Evolutionary conservation across 92 coral and sea anemone species (phyloP).

Genomic region (Epizoanthus fatuus): DNA sequence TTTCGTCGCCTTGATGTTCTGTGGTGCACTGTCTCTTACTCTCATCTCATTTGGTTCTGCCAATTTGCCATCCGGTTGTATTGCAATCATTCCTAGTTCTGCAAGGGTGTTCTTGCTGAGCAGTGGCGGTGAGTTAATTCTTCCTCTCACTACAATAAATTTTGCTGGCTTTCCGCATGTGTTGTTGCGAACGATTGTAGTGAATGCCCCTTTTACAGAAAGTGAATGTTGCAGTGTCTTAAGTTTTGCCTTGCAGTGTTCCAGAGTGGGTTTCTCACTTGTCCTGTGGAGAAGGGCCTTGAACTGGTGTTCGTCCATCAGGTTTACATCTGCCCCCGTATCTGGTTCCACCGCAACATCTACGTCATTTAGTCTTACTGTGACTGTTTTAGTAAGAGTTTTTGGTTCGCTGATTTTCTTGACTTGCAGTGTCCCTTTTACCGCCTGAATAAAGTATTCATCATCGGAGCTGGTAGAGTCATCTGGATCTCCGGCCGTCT

Average conservation of each 20-base stretch:
- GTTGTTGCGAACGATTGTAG: constrained; percentile 45
- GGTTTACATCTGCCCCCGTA: constrained; percentile 74
- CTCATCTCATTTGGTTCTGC: constrained; percentile 5
- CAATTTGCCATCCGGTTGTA: neutral
- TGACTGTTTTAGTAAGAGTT: neutral
- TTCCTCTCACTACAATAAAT: constrained; percentile 45
- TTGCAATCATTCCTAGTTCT: constrained; percentile 51
- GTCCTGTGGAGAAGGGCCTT: constrained; percentile 33
- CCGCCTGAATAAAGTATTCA: constrained; percentile 62
- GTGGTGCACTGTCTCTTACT: constrained; percentile 4
- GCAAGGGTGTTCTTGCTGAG: constrained; percentile 39
- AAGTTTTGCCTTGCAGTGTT: constrained; percentile 42
- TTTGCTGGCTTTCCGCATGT: constrained; percentile 53
- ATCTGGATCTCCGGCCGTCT: neutral
- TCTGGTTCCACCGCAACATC: constrained; percentile 53
- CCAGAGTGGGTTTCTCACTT: constrained; percentile 25
- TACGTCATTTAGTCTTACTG: neutral
- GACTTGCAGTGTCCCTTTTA: constrained; percentile 37
- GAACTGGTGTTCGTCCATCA: constrained; percentile 59
- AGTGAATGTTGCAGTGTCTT: constrained; percentile 55
- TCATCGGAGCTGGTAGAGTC: constrained; percentile 73
- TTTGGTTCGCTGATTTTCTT: constrained; percentile 42
- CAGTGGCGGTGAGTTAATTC: constrained; percentile 48
- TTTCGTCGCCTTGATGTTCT: constrained; percentile 21
- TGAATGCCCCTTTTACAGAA: constrained; percentile 16